Conservation (phyloP, 2,797 vertebrate species). For the Alcedo quadribrachys region DNA sequence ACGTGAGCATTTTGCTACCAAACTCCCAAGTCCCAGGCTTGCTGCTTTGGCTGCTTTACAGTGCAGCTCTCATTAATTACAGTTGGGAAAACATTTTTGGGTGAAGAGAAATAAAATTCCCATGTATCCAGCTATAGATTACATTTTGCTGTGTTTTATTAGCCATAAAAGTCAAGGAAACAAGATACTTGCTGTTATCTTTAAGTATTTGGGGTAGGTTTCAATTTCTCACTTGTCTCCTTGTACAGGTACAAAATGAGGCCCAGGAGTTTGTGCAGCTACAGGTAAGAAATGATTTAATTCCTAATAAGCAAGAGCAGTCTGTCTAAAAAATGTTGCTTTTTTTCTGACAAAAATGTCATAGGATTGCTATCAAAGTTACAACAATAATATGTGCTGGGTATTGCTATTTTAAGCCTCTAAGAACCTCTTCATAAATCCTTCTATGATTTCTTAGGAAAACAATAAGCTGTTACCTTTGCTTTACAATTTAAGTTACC, state of each 20-base stretch:
- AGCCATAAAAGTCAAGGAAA: background rate
- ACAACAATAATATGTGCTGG: background rate
- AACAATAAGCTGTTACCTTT: background rate
- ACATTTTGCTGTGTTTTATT: background rate
- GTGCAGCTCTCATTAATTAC: background rate
- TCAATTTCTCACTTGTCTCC: background rate
- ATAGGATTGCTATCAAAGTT: background rate
- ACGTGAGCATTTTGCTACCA: background rate
- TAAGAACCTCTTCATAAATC: background rate
- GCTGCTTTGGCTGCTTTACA: background rate
- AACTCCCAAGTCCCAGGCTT: background rate
- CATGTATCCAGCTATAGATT: accelerated
- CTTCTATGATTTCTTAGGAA: background rate
- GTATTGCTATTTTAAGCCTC: background rate
- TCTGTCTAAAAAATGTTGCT: background rate
- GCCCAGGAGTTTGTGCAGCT: background rate
- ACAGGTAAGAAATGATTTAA: background rate
- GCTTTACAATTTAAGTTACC: background rate
- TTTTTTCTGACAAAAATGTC: background rate
- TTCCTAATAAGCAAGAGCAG: background rate
- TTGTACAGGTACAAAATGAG: background rate
- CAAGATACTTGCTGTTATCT: background rate
- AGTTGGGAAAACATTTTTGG: background rate
- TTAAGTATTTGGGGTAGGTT: background rate
- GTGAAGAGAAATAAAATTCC: background rate